Percentiles rank a stretch among this genome's conserved stretches.
Evolutionary conservation across 2,888 invertebrate genomes (phyloP).

Genomic region (Epirrita christyi): DNA sequence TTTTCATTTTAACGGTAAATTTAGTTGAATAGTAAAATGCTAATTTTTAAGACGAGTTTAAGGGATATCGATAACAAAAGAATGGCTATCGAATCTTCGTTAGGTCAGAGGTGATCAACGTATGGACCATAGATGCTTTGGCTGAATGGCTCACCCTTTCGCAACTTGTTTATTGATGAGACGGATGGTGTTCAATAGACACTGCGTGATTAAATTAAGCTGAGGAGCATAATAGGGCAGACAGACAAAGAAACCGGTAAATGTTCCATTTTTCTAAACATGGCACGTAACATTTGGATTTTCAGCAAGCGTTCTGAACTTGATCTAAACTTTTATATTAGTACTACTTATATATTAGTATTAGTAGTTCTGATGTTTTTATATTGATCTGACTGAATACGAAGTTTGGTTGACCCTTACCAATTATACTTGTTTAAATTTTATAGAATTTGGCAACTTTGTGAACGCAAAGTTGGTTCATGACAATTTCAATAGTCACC

Average conservation of each 20-base stretch:
- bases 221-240: no score
- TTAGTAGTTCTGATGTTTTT: no score
- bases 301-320: no score
- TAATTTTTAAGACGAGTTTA: conserved; percentile 12
- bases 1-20: not conserved
- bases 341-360: no score
- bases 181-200: not conserved
- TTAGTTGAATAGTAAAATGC: conserved; percentile 10
- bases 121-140: conserved; percentile 36
- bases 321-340: no score
- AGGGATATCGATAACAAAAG: conserved; percentile 22
- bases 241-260: no score
- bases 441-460: not conserved
- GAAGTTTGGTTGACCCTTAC: not conserved
- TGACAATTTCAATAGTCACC: not conserved
- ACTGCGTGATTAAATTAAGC: no score
- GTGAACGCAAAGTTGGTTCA: not conserved
- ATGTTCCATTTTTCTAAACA: no score
- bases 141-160: conserved; percentile 60
- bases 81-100: conserved; percentile 43
- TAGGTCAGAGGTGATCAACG: conserved; percentile 82
- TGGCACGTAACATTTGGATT: no score
- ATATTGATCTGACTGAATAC: no score
- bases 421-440: not conserved
- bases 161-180: conserved; percentile 42